Evolutionary conservation across 2,113 vertebrate genomes (phyloP), one percentile per base, ranked within the genome.

Genomic region (Cebus imitator): DNA sequence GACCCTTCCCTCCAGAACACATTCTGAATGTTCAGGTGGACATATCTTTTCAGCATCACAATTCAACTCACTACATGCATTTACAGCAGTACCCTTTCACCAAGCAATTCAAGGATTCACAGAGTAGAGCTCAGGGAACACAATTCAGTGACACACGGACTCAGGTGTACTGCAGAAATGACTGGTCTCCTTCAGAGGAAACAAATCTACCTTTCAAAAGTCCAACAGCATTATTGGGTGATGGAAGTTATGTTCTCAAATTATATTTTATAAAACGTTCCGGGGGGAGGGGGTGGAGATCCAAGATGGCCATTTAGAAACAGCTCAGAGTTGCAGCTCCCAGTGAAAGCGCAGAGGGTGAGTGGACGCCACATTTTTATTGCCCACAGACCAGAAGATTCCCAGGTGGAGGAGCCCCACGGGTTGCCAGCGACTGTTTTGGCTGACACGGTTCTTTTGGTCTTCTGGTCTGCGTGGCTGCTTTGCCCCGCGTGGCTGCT

Each of bases 231-330:
- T 78, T 80, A 81, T 45, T 90, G 81, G 84, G 70, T 81, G 32
- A 23, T 35, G 30, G 30, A 89, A 94, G 72, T 81, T 45, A 90
- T 8, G 12, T 61, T 52, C 16, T 88, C 66, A 95, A 45, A 89
- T 95, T 85, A 86, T 14, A 90, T 91, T 80, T 96, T 87, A 57
- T 21, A 93, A 79, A 96, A 27, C 7, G 52, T 43, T 92, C 27
- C 23, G 37, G 37, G 37, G 37, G 37, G 37, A 40, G 37, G 37
- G 37, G 37, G 37, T 40, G 37, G 37, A 40, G 37, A 40, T 40
- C 37, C 37, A 40, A 40, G 37, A 40, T 40, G 37, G 37, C 37
- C 37, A 40, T 40, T 40, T 40, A 40, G 37, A 40, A 40, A 40
- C 2, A 40, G 37, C 37, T 40, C 37, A 40, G 37, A 40, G 37